These are phyloP conservation scores for Orthosia gothica DNA, from an alignment of 2,888 invertebrate genomes.

Conservation along the genomic window DNA sequence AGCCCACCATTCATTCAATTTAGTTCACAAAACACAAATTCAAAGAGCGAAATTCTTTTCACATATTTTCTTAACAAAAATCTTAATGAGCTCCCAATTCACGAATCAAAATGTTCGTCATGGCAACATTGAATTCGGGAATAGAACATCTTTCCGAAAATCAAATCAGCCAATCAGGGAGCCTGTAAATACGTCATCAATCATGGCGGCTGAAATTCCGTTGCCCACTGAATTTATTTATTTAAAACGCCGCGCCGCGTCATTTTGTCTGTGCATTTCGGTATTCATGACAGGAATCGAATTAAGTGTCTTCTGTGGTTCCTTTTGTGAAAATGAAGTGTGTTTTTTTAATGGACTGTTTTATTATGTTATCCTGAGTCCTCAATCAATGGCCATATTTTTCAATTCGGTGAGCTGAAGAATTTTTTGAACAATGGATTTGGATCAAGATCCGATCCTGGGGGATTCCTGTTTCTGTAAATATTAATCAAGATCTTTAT, in stretches of 20 bases:
- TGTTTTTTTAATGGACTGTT: background rate
- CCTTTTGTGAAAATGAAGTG: background rate
- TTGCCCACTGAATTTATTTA: slow-evolving; percentile 53
- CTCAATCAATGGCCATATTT: no score
- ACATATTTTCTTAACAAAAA: slow-evolving; percentile 66
- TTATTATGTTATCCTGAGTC: background rate
- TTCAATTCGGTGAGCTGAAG: no score
- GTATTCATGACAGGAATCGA: slow-evolving; percentile 49
- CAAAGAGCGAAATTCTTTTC: slow-evolving; percentile 64
- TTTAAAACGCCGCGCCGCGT: slow-evolving; percentile 47
- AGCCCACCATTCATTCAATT: slow-evolving; percentile 58
- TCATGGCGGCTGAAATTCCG: slow-evolving; percentile 71
- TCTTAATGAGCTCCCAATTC: slow-evolving; percentile 70
- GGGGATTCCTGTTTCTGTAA: no score
- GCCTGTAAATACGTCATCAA: slow-evolving; percentile 80
- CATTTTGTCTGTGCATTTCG: slow-evolving; percentile 52
- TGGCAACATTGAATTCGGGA: slow-evolving; percentile 75
- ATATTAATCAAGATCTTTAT: no score
- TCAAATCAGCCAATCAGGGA: slow-evolving; percentile 84
- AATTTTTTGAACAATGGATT: no score
- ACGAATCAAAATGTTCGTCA: slow-evolving; percentile 76
- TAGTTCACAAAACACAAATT: slow-evolving; percentile 56
- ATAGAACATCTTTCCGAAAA: slow-evolving; percentile 77
- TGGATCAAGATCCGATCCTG: no score
- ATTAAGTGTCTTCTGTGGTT: slow-evolving; percentile 13